Evolutionary conservation across 35 echinoderm and acorn worm genomes (phyloP), one percentile per base, ranked within the genome.

Genomic region (Lytechinus variegatus): DNA sequence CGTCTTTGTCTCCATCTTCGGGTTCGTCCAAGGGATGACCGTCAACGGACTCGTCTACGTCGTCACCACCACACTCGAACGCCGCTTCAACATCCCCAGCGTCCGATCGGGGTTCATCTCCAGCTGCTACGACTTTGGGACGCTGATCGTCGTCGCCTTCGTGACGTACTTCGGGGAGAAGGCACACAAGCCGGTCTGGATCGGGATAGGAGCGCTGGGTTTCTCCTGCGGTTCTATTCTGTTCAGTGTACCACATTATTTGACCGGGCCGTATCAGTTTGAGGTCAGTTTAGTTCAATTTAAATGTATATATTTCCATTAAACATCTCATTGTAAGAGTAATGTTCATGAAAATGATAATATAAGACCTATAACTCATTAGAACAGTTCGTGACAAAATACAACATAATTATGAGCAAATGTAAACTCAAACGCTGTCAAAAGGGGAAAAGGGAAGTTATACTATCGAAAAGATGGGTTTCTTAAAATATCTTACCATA

Each of bases 21-120:
- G 54, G 1, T 44, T 96, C 60, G 55, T 79, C 8, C 97, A 97
- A 87, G 94, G 96, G 29, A 96, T 94, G 60, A 96, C 96, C 3
- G 97, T 97, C 94, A 97, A 97, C 52, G 97, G 97, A 2, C 94
- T 97, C 6, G 95, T 97, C 29, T 96, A 97, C 86, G 97, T 97
- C 9, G 94, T 96, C 9, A 97, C 96, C 4, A 97, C 97, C 16
- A 97, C 95, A 9, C 79, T 97, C 28, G 97, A 97, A 91, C 95
- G 95, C 89, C 94, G 96, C 2, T 97, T 97, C 72, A 95, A 95
- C 86, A 72, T 97, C 54, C 91, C 97, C 9, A 97, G 97, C 86
- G 94, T 96, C 9, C 52, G 24, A 52, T 96, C 94, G 54, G 97
- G 97, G 7, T 95, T 95, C 14, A 96, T 96, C 27, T 96, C 97